phyloP scores from a whole-genome alignment of 2,888 invertebrate species.

The Heliconius aoede region DNA sequence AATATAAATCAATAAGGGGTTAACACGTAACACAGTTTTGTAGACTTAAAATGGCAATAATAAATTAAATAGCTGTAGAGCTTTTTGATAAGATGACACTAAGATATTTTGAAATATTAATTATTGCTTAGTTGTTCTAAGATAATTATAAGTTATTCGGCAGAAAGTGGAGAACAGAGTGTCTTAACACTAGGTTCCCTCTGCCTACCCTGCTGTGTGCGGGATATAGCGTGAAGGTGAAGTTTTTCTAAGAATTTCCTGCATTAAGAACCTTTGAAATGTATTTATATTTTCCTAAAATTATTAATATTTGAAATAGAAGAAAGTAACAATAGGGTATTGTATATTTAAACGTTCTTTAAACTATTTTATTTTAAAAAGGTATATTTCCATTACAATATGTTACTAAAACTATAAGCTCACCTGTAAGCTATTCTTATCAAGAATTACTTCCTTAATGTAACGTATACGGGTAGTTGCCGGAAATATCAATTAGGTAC shows the following conservation, averaged over 20 bases:
- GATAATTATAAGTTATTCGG: neutral
- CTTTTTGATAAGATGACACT: neutral
- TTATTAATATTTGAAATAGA: neutral
- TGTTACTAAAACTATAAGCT: neutral
- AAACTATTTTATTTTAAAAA: too few species aligned
- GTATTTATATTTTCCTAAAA: neutral
- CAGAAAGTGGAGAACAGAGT: too few species aligned
- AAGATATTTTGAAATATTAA: neutral
- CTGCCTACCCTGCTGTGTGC: too few species aligned
- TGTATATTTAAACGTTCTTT: too few species aligned
- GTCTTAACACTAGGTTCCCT: too few species aligned
- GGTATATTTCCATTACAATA: neutral
- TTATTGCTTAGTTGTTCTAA: neutral
- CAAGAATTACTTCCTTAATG: slow-evolving; percentile 15
- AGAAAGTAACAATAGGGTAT: too few species aligned
- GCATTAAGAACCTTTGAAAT: neutral
- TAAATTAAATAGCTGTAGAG: neutral
- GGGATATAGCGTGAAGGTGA: too few species aligned
- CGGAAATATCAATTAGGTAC: slow-evolving; percentile 16
- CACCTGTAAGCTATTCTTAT: slow-evolving; percentile 5
- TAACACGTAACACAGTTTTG: neutral
- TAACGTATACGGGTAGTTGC: slow-evolving; percentile 12
- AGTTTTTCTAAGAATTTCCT: neutral
- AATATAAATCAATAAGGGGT: neutral
- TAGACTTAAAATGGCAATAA: neutral